These are phyloP conservation scores for Zaprionus camerounensis DNA, from an alignment of 1,140 invertebrate genomes.

Conservation along the genomic window DNA sequence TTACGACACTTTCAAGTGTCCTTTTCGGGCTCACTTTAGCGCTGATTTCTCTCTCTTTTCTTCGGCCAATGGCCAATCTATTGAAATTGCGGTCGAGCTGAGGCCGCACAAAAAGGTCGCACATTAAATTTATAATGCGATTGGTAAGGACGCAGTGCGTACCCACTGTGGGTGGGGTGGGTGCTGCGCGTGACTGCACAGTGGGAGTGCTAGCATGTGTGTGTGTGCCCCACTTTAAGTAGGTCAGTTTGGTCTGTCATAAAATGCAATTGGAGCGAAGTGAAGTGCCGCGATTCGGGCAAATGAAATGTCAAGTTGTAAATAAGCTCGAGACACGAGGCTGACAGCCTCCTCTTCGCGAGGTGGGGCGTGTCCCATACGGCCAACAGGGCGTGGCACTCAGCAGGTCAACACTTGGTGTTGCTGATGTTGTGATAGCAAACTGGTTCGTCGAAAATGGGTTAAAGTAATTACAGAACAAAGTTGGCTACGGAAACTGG, in stretches of 20 bases:
- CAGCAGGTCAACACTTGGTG: background rate
- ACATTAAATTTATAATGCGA: constrained; percentile 81
- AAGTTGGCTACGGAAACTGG: background rate
- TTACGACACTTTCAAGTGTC: constrained; percentile 52
- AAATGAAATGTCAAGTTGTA: constrained; percentile 79
- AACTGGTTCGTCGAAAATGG: background rate
- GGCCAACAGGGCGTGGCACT: constrained; percentile 1
- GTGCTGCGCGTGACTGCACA: constrained; percentile 21
- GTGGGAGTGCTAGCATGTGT: constrained; percentile 11
- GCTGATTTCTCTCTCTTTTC: constrained; percentile 41
- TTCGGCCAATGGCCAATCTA: constrained; percentile 60
- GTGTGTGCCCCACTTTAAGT: constrained; percentile 58
- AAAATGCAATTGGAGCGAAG: constrained; percentile 80
- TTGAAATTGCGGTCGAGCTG: constrained; percentile 73
- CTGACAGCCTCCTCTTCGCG: constrained; percentile 1
- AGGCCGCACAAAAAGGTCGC: constrained; percentile 65
- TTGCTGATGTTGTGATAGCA: background rate
- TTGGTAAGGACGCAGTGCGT: constrained; percentile 44
- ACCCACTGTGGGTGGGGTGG: constrained; percentile 1
- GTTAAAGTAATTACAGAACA: constrained; percentile 2
- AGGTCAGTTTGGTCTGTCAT: constrained; percentile 77
- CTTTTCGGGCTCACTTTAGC: constrained; percentile 50
- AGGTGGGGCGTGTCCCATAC: background rate
- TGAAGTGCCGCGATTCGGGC: constrained; percentile 68
- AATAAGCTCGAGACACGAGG: constrained; percentile 51